Conservation (phyloP, 37 sponge, comb jelly and placozoan species). For the Hexactinellida sp. region DNA sequence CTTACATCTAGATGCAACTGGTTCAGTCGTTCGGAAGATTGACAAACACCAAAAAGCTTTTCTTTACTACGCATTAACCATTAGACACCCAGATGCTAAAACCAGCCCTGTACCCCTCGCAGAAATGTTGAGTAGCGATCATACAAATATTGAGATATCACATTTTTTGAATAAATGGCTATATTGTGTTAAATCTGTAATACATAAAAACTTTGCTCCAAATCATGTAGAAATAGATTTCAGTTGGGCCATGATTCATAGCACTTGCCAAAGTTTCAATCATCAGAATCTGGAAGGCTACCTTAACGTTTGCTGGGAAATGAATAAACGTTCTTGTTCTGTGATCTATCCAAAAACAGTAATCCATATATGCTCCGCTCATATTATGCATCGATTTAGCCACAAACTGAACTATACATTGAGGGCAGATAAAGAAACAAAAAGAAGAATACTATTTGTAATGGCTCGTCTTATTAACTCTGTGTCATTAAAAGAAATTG, state of each 20-base stretch:
- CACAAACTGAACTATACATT: neutral
- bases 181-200: neutral
- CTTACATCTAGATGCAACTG: neutral
- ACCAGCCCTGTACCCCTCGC: neutral
- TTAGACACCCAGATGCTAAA: no score
- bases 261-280: no score
- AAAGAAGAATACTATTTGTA: neutral
- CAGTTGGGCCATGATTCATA: neutral
- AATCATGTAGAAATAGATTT: neutral
- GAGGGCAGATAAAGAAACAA: neutral
- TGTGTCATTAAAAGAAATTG: neutral
- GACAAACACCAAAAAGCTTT: neutral
- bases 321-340: no score
- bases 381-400: no score
- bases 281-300: neutral
- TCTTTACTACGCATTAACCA: neutral
- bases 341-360: neutral
- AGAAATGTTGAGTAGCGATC: neutral
- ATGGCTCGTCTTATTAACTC: neutral
- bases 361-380: neutral
- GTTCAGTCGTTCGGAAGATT: neutral
- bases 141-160: neutral
- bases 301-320: neutral
- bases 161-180: neutral
- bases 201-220: neutral